Conservation (phyloP, 2,888 invertebrate species). For the Patella pellucida region DNA sequence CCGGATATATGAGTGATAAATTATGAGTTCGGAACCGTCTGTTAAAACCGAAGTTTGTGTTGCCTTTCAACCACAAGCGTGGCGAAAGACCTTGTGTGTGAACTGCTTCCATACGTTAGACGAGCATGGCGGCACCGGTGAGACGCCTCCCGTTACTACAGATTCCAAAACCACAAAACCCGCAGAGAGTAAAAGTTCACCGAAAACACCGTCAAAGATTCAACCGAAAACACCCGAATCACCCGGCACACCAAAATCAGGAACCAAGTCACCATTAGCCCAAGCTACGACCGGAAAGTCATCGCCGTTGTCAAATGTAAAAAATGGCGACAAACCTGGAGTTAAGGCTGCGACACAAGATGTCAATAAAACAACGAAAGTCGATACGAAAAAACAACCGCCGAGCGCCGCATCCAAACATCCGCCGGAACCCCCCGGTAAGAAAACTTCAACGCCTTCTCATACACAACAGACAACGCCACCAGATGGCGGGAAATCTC, state of each 20-base stretch:
- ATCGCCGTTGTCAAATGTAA: not conserved
- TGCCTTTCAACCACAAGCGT: constrained; percentile 71
- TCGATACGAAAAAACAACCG: constrained; percentile 15
- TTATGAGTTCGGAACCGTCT: constrained; percentile 23
- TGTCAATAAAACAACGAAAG: not conserved
- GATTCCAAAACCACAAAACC: constrained; percentile 19
- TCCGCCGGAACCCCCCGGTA: constrained; percentile 10
- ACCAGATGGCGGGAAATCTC: no score
- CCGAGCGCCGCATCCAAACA: constrained; percentile 11
- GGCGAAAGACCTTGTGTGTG: constrained; percentile 70
- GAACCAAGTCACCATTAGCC: constrained; percentile 7
- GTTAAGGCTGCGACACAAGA: constrained; percentile 6
- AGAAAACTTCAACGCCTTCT: constrained; percentile 13
- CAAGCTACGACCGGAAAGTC: not conserved
- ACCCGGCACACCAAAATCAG: not conserved
- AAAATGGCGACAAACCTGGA: not conserved
- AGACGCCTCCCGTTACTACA: constrained; percentile 24
- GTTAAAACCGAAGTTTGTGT: constrained; percentile 48
- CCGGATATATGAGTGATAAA: constrained; percentile 5
- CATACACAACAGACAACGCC: not conserved
- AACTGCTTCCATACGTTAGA: constrained; percentile 67
- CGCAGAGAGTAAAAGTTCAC: not conserved
- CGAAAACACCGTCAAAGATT: constrained; percentile 19
- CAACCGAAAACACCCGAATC: constrained; percentile 14
- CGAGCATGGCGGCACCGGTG: constrained; percentile 49